Conservation (phyloP, 2,888 invertebrate species). For the Perizoma affinitatum region DNA sequence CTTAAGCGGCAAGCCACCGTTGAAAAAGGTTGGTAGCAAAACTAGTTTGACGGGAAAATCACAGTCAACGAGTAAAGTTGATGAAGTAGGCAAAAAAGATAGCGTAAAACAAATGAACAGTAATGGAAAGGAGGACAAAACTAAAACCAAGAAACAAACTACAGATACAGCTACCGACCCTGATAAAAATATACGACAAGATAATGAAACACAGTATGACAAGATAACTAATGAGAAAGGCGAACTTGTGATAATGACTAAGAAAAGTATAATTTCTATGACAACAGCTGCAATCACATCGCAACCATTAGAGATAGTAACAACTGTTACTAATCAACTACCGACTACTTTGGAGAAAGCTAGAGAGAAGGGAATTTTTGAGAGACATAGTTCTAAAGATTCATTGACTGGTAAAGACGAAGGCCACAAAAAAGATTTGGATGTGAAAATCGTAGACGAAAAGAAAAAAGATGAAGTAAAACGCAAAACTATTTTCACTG, state of each 20-base stretch:
- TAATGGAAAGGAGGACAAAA: slow-evolving; percentile 33
- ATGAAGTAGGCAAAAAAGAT: slow-evolving; percentile 61
- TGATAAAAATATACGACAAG: slow-evolving; percentile 67
- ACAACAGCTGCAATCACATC: slow-evolving; percentile 84
- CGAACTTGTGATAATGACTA: slow-evolving; percentile 74
- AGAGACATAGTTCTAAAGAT: slow-evolving; percentile 75
- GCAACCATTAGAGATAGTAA: slow-evolving; percentile 81
- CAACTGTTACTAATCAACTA: slow-evolving; percentile 82
- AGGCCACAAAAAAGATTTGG: slow-evolving; percentile 39
- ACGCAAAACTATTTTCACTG: slow-evolving; percentile 53
- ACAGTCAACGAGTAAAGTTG: slow-evolving; percentile 62
- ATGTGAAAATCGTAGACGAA: slow-evolving; percentile 43
- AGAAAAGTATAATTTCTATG: slow-evolving; percentile 82
- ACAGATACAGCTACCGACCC: slow-evolving; percentile 51
- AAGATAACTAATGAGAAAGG: slow-evolving; percentile 70
- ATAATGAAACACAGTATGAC: slow-evolving; percentile 78
- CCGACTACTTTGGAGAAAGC: slow-evolving; percentile 78
- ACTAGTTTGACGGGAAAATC: slow-evolving; percentile 56
- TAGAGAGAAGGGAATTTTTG: slow-evolving; percentile 77
- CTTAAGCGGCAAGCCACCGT: slow-evolving; percentile 67
- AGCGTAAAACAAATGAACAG: slow-evolving; percentile 47
- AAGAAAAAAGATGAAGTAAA: slow-evolving; percentile 39
- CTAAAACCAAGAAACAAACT: slow-evolving; percentile 44
- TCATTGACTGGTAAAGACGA: slow-evolving; percentile 71
- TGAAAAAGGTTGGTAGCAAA: slow-evolving; percentile 50